Conservation (phyloP, 2,113 vertebrate species). For the Saguinus imperator region DNA sequence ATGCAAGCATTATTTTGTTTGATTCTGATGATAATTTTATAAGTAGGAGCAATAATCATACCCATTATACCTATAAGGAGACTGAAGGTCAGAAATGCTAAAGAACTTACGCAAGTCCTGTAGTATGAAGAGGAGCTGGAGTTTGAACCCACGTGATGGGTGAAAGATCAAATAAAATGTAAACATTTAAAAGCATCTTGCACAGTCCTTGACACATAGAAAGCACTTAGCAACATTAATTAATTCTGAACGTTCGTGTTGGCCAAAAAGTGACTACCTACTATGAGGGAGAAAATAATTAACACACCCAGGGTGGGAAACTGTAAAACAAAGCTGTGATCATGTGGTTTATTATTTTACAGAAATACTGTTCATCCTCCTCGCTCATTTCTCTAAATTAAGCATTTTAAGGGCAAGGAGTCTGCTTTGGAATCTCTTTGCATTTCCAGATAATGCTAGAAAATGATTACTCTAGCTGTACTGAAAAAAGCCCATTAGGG, state of each 20-base stretch:
- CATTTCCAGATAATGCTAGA: neutral
- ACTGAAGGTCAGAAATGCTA: neutral
- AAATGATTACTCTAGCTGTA: neutral
- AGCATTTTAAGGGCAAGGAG: neutral
- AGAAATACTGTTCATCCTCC: neutral
- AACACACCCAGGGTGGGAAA: neutral
- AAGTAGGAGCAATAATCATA: neutral
- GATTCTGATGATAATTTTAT: neutral
- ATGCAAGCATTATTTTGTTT: neutral
- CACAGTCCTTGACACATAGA: neutral
- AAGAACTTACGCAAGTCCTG: neutral
- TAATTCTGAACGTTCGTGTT: neutral
- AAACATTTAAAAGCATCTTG: slow-evolving; percentile 19
- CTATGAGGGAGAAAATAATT: neutral
- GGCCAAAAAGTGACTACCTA: neutral
- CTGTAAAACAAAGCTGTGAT: neutral
- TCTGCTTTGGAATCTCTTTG: neutral
- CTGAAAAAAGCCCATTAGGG: slow-evolving; percentile 42
- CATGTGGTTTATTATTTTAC: neutral
- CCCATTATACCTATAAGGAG: neutral
- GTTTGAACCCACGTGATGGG: neutral
- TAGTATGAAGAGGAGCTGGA: neutral
- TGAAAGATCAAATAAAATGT: neutral
- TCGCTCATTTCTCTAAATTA: neutral
- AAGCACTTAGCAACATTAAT: neutral